Conservation (phyloP, 2,113 vertebrate species). For the Forbesichthys agassizii region DNA sequence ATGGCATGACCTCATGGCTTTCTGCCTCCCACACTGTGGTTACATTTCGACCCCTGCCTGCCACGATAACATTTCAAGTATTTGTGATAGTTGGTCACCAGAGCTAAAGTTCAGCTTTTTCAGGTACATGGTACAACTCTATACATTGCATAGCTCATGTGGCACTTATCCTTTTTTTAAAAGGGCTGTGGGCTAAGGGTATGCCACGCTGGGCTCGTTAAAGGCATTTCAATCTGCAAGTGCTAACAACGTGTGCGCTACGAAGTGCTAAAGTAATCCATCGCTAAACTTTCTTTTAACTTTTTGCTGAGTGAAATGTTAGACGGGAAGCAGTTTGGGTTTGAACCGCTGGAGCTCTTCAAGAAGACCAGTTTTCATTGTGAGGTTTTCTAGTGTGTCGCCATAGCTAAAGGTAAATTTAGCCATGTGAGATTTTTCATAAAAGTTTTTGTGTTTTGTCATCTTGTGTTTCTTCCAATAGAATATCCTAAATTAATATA, state of each 20-base stretch:
- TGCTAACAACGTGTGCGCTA: conserved; percentile 90
- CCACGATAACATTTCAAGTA: too few species aligned
- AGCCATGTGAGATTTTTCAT: too few species aligned
- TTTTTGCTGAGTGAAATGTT: too few species aligned
- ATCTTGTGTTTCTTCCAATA: too few species aligned
- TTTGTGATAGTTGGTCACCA: too few species aligned
- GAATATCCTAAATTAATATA: too few species aligned
- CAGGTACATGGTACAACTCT: conserved; percentile 75
- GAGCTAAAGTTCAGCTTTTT: conserved; percentile 78
- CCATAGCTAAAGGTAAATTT: too few species aligned
- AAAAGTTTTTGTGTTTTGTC: too few species aligned
- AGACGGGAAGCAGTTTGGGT: too few species aligned
- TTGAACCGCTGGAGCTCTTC: not conserved
- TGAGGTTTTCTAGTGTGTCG: conserved; percentile 26
- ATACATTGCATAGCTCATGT: conserved; percentile 99
- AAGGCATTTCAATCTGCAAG: conserved; percentile 94
- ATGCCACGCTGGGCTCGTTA: conserved; percentile 83
- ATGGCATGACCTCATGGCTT: too few species aligned
- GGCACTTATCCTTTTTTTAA: conserved; percentile 86
- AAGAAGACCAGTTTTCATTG: not conserved
- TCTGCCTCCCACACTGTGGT: too few species aligned
- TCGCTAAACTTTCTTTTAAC: conserved; percentile 63
- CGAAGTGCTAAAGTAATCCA: conserved; percentile 86
- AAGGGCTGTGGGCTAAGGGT: conserved; percentile 68
- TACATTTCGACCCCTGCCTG: too few species aligned